Evolutionary conservation across 30 jellyfish, hydroid and myxozoan genomes (phyloP).

Genomic region (Sanderia malayensis): DNA sequence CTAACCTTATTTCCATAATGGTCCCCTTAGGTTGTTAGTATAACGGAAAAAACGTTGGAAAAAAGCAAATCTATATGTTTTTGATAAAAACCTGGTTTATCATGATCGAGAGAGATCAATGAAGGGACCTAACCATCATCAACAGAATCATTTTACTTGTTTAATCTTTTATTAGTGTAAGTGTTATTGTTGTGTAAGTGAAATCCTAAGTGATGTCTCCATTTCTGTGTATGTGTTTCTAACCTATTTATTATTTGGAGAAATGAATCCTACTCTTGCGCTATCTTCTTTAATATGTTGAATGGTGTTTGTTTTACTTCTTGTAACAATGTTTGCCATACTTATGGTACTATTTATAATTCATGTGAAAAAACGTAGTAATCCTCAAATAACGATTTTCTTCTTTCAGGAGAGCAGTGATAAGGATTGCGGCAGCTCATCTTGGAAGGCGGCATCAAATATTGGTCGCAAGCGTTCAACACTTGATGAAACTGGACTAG

Average conservation of each 20-base stretch:
- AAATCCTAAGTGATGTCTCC: neutral
- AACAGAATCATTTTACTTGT: neutral
- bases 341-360: neutral
- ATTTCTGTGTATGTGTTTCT: neutral
- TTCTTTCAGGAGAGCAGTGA: conserved; percentile 1
- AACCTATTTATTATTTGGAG: neutral
- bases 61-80: neutral
- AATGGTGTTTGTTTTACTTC: neutral
- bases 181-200: neutral
- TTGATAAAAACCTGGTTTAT: neutral
- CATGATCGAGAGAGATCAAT: neutral
- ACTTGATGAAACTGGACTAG: conserved; percentile 1
- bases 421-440: neutral
- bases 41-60: neutral
- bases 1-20: conserved; percentile 37
- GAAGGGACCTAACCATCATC: conserved; percentile 2
- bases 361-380: neutral
- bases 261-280: neutral
- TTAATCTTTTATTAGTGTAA: neutral
- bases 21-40: conserved; percentile 26
- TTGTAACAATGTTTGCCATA: neutral
- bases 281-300: neutral
- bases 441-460: neutral
- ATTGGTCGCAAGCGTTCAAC: neutral
- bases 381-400: neutral